These are phyloP conservation scores for Picus viridis DNA, from an alignment of 2,797 vertebrate species.

Conservation along the genomic window DNA sequence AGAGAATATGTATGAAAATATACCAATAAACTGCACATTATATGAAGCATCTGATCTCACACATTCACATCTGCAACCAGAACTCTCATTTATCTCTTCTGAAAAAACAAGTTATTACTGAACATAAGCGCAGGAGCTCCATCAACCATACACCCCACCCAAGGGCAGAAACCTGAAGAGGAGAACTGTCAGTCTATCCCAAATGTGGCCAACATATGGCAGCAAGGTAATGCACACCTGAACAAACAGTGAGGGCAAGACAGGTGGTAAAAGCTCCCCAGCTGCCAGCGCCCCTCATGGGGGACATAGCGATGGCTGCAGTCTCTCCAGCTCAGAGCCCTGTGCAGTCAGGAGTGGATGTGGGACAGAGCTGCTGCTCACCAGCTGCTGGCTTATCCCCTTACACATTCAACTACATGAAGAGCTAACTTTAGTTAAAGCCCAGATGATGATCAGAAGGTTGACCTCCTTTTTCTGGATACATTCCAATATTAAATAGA, in stretches of 20 bases:
- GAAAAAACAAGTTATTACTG: background rate
- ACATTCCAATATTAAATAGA: background rate
- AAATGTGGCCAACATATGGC: background rate
- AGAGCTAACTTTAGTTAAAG: background rate
- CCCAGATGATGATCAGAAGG: background rate
- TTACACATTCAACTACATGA: background rate
- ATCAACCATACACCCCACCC: rapidly evolving
- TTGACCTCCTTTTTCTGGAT: background rate
- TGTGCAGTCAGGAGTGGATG: rapidly evolving
- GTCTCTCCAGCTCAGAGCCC: rapidly evolving
- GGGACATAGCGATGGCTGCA: rapidly evolving
- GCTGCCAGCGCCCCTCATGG: rapidly evolving
- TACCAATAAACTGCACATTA: background rate
- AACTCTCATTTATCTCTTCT: background rate
- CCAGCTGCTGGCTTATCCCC: background rate
- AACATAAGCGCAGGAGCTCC: rapidly evolving
- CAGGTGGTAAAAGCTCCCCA: background rate
- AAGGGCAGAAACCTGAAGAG: background rate
- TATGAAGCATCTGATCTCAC: background rate
- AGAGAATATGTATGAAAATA: background rate
- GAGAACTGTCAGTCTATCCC: background rate
- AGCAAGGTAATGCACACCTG: background rate
- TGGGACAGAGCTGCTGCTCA: background rate
- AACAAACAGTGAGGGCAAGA: background rate
- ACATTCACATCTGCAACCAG: background rate